Conservation (phyloP, 1,140 invertebrate species). For the Oppia nitens region DNA sequence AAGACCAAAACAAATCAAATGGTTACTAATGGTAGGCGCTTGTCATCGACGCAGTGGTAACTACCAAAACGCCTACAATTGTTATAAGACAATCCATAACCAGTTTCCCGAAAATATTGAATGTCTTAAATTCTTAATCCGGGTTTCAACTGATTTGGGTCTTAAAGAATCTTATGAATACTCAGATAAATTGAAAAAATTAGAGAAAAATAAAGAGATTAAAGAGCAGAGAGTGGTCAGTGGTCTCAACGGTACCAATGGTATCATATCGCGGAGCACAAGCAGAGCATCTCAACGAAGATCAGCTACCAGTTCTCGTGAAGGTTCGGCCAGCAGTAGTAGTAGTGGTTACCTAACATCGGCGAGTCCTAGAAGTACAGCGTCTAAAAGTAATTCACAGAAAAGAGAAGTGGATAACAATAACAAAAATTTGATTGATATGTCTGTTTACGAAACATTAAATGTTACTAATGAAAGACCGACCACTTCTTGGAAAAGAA, state of each 20-base stretch:
- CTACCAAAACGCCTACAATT: constrained; percentile 59
- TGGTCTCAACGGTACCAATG: neutral
- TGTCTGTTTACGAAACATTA: neutral
- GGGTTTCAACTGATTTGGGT: constrained; percentile 62
- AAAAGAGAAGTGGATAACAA: neutral
- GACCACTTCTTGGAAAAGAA: constrained; percentile 13
- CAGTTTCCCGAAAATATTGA: constrained; percentile 70
- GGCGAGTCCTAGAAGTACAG: neutral
- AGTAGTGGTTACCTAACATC: constrained; percentile 15
- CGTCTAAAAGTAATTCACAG: neutral
- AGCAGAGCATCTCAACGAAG: neutral
- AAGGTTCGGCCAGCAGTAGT: constrained; percentile 13
- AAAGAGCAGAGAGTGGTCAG: constrained; percentile 27
- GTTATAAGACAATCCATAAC: constrained; percentile 56
- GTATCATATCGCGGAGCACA: neutral
- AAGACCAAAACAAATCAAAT: constrained; percentile 58
- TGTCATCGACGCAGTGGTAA: constrained; percentile 64
- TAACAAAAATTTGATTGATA: constrained; percentile 7
- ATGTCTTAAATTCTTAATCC: constrained; percentile 65
- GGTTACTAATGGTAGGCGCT: constrained; percentile 65
- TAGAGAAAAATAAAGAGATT: constrained; percentile 59
- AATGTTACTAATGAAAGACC: constrained; percentile 11
- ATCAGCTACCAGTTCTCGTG: constrained; percentile 3
- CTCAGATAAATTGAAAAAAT: constrained; percentile 54
- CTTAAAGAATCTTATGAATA: constrained; percentile 36